phyloP scores from a whole-genome alignment of 2,113 vertebrate genomes.

The Echinops telfairi region DNA sequence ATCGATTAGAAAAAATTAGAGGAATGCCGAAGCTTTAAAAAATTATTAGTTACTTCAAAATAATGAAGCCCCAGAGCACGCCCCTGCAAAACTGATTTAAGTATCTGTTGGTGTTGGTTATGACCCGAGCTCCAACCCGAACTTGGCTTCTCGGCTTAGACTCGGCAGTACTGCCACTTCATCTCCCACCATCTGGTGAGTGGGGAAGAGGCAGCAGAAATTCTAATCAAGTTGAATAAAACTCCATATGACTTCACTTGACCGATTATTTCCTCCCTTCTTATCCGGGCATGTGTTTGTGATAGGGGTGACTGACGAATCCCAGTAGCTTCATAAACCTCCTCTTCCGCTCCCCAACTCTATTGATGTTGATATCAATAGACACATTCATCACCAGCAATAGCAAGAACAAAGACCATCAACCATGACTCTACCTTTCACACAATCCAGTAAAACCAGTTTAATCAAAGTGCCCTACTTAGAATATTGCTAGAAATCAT shows the following conservation, averaged over 20 bases:
- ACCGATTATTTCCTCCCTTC: background rate
- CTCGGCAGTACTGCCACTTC: no score
- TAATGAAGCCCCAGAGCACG: background rate
- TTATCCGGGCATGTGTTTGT: background rate
- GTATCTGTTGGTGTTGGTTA: background rate
- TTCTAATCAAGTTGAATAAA: background rate
- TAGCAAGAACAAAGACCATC: constrained; percentile 30
- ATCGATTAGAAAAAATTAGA: background rate
- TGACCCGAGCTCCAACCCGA: background rate
- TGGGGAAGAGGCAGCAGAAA: background rate
- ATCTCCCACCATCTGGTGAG: background rate
- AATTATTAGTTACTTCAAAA: constrained; percentile 6
- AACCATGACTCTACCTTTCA: constrained; percentile 32
- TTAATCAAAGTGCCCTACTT: constrained; percentile 68
- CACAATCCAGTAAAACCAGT: constrained; percentile 27
- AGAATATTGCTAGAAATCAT: background rate
- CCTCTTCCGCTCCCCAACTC: background rate
- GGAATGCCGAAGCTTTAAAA: background rate
- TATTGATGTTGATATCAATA: constrained; percentile 50
- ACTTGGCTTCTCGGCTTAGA: background rate
- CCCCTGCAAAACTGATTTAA: background rate
- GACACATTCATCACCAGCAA: constrained; percentile 29
- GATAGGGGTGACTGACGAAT: background rate
- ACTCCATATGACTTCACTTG: background rate
- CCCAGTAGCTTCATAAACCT: background rate